A percentile compares a stretch with the other conserved stretches of the same genome.
These are phyloP conservation scores for Coendou prehensilis DNA, from an alignment of 2,797 vertebrate genomes.

Conservation along the genomic window DNA sequence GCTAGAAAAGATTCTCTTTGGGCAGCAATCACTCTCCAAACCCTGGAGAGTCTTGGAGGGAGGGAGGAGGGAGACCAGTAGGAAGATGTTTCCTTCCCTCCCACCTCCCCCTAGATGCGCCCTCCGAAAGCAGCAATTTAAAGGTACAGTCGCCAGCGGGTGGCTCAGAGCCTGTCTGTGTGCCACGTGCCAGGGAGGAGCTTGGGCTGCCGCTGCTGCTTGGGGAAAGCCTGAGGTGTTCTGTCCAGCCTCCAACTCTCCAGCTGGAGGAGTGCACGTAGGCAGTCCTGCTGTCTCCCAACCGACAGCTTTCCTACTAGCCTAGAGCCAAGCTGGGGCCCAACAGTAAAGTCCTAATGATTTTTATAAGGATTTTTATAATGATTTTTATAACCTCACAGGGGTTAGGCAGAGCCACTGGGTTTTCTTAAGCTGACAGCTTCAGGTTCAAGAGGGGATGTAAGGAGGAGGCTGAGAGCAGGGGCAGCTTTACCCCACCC, in stretches of 20 bases:
- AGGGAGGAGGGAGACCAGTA: constrained; percentile 68
- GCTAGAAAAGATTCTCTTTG: constrained; percentile 75
- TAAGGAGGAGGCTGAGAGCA: neutral
- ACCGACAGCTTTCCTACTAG: constrained; percentile 62
- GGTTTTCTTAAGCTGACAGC: constrained; percentile 47
- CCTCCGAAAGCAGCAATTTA: constrained; percentile 80
- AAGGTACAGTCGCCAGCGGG: constrained; percentile 75
- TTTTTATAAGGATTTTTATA: constrained; percentile 26
- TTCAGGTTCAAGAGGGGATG: constrained; percentile 51
- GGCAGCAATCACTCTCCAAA: constrained; percentile 82
- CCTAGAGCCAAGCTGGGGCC: constrained; percentile 21
- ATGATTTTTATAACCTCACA: constrained; percentile 56
- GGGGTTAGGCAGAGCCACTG: neutral
- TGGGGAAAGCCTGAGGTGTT: constrained; percentile 45
- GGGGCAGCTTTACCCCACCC: neutral
- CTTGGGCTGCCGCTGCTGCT: constrained; percentile 39
- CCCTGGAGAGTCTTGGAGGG: constrained; percentile 80
- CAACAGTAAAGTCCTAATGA: constrained; percentile 33
- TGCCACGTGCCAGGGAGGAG: constrained; percentile 59
- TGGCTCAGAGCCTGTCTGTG: neutral
- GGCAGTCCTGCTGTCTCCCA: neutral
- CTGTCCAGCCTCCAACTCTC: constrained; percentile 66
- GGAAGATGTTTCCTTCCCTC: constrained; percentile 79
- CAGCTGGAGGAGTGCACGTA: neutral
- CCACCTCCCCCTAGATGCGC: constrained; percentile 68